Percentiles rank a stretch among this genome's conserved stretches.
Evolutionary conservation across 2,888 invertebrate genomes (phyloP).

Genomic region (Cheilosia grossa): DNA sequence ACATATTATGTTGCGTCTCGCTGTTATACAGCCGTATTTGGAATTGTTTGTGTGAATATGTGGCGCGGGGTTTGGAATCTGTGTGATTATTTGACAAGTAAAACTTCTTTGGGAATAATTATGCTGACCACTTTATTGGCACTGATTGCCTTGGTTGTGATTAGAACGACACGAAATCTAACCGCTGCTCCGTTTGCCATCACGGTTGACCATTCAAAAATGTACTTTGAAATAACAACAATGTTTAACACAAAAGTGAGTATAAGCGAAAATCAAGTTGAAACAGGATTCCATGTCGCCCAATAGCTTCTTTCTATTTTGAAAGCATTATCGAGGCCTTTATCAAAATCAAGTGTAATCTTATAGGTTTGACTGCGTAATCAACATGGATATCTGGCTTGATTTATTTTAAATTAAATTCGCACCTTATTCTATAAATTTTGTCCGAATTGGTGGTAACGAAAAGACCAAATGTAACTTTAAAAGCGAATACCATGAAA

Average conservation of each 20-base stretch:
- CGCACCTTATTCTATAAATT: too few relatives aligned
- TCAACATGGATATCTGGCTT: too few relatives aligned
- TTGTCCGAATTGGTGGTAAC: too few relatives aligned
- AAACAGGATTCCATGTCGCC: background rate
- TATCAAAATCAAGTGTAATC: background rate
- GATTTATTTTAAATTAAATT: too few relatives aligned
- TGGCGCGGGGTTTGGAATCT: constrained; percentile 93
- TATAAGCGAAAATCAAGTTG: constrained; percentile 85
- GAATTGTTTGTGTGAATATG: constrained; percentile 92
- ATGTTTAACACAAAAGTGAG: constrained; percentile 93
- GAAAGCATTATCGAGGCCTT: background rate
- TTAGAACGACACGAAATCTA: constrained; percentile 90
- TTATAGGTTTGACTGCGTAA: too few relatives aligned
- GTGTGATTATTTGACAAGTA: constrained; percentile 88
- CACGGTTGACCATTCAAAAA: constrained; percentile 88
- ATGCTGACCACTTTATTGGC: constrained; percentile 87
- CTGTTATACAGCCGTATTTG: constrained; percentile 89
- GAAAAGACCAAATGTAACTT: too few relatives aligned
- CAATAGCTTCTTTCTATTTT: background rate
- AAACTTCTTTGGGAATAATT: constrained; percentile 84
- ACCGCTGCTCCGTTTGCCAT: constrained; percentile 92
- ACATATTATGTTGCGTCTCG: constrained; percentile 89
- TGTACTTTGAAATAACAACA: constrained; percentile 93
- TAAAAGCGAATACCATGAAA: too few relatives aligned
- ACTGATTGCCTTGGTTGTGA: constrained; percentile 87